Percentiles rank a stretch among this genome's conserved stretches.
Conservation (phyloP, 2,888 invertebrate species). For the Sericinus montela region DNA sequence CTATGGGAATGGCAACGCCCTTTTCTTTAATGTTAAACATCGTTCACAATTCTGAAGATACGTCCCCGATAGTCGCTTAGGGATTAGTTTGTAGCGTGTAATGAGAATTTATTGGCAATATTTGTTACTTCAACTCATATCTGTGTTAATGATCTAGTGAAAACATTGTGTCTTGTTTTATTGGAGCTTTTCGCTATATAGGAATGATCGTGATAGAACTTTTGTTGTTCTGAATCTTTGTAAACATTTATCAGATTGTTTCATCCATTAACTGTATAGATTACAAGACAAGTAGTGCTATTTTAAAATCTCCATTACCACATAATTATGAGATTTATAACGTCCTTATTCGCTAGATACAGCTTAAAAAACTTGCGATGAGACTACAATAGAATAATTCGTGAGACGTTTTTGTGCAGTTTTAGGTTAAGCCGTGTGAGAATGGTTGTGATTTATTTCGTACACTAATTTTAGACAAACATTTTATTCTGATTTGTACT, state of each 20-base stretch:
- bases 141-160: slow-evolving; percentile 12
- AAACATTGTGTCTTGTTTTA: slow-evolving; percentile 2
- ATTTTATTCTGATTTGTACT: too few species aligned
- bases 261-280: too few species aligned
- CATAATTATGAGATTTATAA: too few species aligned
- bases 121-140: slow-evolving; percentile 15
- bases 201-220: slow-evolving; percentile 3
- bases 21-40: slow-evolving; percentile 42
- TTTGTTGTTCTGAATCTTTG: not conserved
- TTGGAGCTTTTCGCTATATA: not conserved
- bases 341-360: too few species aligned
- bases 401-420: too few species aligned
- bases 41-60: slow-evolving; percentile 28
- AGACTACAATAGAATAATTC: too few species aligned
- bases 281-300: too few species aligned
- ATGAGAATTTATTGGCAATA: slow-evolving; percentile 14
- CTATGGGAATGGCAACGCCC: slow-evolving; percentile 50
- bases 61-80: slow-evolving; percentile 15
- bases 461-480: too few species aligned
- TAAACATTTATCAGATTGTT: not conserved
- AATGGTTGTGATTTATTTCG: too few species aligned
- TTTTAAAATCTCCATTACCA: too few species aligned
- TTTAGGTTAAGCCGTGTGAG: too few species aligned
- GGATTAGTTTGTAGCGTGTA: slow-evolving; percentile 14
- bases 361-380: too few species aligned